Percentiles rank a stretch among this genome's conserved stretches.
Evolutionary conservation across 2,113 vertebrate species (phyloP).

Genomic region (Sylvietta virens): DNA sequence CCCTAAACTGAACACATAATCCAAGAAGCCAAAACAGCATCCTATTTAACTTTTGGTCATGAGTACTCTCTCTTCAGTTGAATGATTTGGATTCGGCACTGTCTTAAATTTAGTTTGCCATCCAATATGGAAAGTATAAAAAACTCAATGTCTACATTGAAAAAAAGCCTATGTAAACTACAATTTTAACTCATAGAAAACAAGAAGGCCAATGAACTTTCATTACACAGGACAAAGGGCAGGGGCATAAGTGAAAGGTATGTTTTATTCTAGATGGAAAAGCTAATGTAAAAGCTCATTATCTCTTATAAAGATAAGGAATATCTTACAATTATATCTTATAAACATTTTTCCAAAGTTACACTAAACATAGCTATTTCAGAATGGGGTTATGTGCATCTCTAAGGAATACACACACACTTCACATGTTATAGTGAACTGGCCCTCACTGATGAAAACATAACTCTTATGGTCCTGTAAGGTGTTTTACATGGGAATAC

Average conservation of each 20-base stretch:
- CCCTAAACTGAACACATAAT: background rate
- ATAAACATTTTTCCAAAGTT: background rate
- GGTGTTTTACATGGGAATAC: background rate
- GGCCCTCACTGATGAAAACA: background rate
- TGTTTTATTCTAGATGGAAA: background rate
- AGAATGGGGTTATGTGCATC: background rate
- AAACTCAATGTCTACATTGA: background rate
- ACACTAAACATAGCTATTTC: background rate
- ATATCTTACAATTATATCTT: background rate
- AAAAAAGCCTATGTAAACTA: background rate
- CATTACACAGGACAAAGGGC: fast-evolving
- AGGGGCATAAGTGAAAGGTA: background rate
- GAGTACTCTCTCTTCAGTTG: background rate
- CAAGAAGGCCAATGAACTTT: background rate
- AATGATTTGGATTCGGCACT: background rate
- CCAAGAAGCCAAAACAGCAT: background rate
- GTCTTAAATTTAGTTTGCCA: background rate
- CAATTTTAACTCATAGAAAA: background rate
- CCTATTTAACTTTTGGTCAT: background rate
- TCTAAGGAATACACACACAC: background rate
- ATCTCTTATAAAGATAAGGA: background rate
- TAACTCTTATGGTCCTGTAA: background rate
- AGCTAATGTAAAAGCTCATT: background rate
- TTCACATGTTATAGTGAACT: background rate
- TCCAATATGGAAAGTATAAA: background rate